Evolutionary conservation across 2,113 vertebrate genomes (phyloP), one percentile per base, ranked within the genome.

Genomic region (Otocyon megalotis): DNA sequence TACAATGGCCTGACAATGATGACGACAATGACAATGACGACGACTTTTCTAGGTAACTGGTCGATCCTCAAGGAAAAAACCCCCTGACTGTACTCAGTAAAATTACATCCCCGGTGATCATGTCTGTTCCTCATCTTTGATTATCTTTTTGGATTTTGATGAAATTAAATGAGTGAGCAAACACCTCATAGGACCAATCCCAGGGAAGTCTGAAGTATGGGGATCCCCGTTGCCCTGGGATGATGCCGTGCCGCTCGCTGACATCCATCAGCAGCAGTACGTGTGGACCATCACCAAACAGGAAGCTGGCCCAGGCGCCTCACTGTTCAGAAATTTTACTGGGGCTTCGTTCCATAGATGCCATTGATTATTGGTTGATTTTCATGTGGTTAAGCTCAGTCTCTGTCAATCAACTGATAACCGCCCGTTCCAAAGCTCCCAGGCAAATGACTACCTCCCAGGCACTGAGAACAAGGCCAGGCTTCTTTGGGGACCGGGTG

Each of bases 361-460:
- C 8, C 54, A 20, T 16, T 10, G 26, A 9, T 16, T 22, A 17
- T 16, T 12, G 7, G 13, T 28, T 20, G 11, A 12, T 5, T 17
- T 58, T 32, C 28, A 14, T 1, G 37, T 28, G 60, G 37, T 19
- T 56, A 13, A 71, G 22, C 24, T 48, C 74, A 3, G 20, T 72
- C n/a, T 62, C 53, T 3, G 30, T 43, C 43, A 43, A 43, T 13
- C 54, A 32, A 2, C 15, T n/a, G 48, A 30, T 48, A 28, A 22
- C 2, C 0, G 1, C 2, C 4, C 0, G 0, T 62, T 24, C 56
- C 28, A 14, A 28, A 37, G 24, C 3, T 4, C 63, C 30, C 24
- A 11, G 37, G 16, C n/a, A 62, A 50, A 54, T 0, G 30, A 26
- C 58, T 3, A 43, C 22, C 35, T 32, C 3, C 10, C 22, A 58